These are phyloP conservation scores for Cephalopterus ornatus DNA, from an alignment of 2,113 vertebrate genomes.

Conservation along the genomic window DNA sequence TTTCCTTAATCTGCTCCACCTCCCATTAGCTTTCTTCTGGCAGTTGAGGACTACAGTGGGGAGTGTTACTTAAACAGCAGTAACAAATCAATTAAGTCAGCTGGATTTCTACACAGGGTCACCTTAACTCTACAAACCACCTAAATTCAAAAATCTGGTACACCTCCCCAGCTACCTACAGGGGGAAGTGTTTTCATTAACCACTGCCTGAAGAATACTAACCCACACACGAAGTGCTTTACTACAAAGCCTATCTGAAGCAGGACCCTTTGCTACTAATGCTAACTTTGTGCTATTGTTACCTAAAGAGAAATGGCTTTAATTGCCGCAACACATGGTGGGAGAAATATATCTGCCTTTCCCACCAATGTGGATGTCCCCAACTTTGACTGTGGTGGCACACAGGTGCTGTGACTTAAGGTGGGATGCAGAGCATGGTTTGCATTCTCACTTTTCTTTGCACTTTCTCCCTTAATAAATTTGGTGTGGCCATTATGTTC, in stretches of 20 bases:
- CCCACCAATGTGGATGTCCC: background rate
- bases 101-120: background rate
- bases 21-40: background rate
- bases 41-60: background rate
- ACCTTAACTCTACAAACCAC: background rate
- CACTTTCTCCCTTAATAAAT: background rate
- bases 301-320: background rate
- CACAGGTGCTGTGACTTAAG: background rate
- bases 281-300: background rate
- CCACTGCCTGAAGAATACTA: background rate
- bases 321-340: background rate
- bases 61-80: conserved; percentile 3
- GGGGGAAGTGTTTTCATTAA: background rate
- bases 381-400: background rate
- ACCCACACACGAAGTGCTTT: background rate
- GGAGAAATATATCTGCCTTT: background rate
- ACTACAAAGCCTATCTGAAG: background rate
- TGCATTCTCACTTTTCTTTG: background rate
- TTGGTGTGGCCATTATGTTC: background rate
- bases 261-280: background rate
- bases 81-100: conserved; percentile 15
- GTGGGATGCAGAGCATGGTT: background rate
- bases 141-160: background rate
- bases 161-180: background rate
- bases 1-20: background rate